A percentile compares a stretch with the other conserved stretches of the same genome.
These are phyloP conservation scores for Potamilus streckersoni DNA, from an alignment of 1,140 invertebrate species.

Conservation along the genomic window DNA sequence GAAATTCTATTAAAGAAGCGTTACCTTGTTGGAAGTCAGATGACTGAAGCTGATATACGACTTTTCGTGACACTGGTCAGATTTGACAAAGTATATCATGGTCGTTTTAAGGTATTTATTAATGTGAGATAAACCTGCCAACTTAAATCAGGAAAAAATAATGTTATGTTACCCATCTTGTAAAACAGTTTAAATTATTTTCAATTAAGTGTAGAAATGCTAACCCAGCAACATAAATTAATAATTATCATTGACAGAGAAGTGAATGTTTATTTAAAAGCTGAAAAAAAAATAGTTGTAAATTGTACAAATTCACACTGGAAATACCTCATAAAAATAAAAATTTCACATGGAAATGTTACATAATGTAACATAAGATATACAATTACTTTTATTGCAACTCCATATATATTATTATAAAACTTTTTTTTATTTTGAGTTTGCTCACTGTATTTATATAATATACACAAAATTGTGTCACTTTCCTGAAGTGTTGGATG, in stretches of 20 bases:
- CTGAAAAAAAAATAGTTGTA: too few species aligned
- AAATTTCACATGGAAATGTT: too few species aligned
- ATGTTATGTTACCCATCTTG: background rate
- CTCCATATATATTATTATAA: too few species aligned
- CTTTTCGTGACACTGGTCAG: conserved; percentile 59
- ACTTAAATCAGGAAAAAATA: background rate
- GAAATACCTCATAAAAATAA: too few species aligned
- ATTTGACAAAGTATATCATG: conserved; percentile 63
- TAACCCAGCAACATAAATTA: background rate
- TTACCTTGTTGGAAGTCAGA: conserved; percentile 49
- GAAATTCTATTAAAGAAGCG: conserved; percentile 53
- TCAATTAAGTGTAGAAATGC: background rate
- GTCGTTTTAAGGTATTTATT: conserved; percentile 59
- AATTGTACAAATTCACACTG: too few species aligned
- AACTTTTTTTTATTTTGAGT: too few species aligned
- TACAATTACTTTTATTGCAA: too few species aligned
- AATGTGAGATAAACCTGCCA: background rate
- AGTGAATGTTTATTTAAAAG: background rate
- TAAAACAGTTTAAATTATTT: background rate
- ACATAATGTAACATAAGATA: too few species aligned
- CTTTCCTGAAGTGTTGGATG: too few species aligned
- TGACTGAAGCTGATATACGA: conserved; percentile 63
- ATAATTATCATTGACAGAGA: background rate
- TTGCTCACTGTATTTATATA: too few species aligned
- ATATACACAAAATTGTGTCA: too few species aligned